A percentile compares a stretch with the other conserved stretches of the same genome.
Evolutionary conservation across 2,113 vertebrate genomes (phyloP).

Genomic region (Noctilio leporinus): DNA sequence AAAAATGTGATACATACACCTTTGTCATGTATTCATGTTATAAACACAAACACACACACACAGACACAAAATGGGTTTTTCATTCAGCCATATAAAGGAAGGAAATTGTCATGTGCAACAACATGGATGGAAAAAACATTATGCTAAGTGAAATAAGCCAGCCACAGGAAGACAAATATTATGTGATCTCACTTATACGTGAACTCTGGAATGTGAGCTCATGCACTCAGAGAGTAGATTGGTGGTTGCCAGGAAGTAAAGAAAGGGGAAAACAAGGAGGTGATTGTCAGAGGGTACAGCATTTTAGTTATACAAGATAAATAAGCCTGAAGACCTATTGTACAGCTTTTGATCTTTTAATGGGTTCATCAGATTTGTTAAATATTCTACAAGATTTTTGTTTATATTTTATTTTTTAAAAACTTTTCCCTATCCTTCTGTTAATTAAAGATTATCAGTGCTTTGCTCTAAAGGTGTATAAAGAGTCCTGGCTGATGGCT

Average conservation of each 20-base stretch:
- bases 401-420: not conserved
- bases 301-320: not conserved
- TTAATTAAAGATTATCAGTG: not conserved
- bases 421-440: not conserved
- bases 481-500: too few relatives aligned
- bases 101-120: not conserved
- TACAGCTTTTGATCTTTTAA: not conserved
- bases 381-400: not conserved
- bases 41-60: not conserved
- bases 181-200: not conserved
- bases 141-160: not conserved
- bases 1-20: not conserved
- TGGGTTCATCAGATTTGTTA: not conserved
- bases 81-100: not conserved
- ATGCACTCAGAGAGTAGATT: not conserved
- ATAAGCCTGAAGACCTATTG: not conserved
- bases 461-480: not conserved
- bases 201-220: not conserved
- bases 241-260: not conserved
- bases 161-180: not conserved
- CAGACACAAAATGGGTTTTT: not conserved
- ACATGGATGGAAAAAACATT: not conserved
- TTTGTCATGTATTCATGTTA: not conserved
- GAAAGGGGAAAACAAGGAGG: not conserved
- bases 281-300: not conserved